Percentiles rank a stretch among this genome's conserved stretches.
phyloP scores from a whole-genome alignment of 2,888 invertebrate genomes.

The Pyrrhosoma nymphula region DNA sequence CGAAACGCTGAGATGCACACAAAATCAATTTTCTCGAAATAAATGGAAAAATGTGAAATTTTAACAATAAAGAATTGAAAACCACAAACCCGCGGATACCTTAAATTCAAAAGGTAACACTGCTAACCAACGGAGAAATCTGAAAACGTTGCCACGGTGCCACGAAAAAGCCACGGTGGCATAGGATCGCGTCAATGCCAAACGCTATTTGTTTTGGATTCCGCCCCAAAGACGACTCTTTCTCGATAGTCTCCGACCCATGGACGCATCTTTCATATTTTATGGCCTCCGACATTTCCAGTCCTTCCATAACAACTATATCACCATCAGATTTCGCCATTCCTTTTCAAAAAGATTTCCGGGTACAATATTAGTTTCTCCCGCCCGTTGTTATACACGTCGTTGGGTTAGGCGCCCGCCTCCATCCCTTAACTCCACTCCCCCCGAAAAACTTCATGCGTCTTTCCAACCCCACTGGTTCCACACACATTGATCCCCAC shows the following conservation, averaged over 20 bases:
- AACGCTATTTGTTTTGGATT: background rate
- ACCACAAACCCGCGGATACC: background rate
- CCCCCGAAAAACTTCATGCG: no score
- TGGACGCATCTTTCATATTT: background rate
- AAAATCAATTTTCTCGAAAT: no score
- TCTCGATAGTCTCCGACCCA: background rate
- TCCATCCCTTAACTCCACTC: background rate
- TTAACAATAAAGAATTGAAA: no score
- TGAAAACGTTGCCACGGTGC: no score
- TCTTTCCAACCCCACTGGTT: no score
- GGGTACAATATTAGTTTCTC: background rate
- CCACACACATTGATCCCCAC: no score
- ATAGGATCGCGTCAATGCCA: background rate
- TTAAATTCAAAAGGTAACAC: background rate
- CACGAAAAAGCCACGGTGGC: no score
- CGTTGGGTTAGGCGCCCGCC: background rate
- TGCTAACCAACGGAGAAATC: background rate
- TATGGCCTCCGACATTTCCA: background rate
- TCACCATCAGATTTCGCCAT: background rate
- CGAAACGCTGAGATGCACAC: no score
- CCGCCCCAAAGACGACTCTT: background rate
- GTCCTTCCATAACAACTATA: background rate
- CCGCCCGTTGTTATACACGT: background rate
- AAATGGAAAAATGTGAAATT: no score
- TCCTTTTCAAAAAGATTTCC: background rate